A percentile compares a stretch with the other conserved stretches of the same genome.
phyloP scores from a whole-genome alignment of 2,888 invertebrate genomes.

The Pegoplata infirma region DNA sequence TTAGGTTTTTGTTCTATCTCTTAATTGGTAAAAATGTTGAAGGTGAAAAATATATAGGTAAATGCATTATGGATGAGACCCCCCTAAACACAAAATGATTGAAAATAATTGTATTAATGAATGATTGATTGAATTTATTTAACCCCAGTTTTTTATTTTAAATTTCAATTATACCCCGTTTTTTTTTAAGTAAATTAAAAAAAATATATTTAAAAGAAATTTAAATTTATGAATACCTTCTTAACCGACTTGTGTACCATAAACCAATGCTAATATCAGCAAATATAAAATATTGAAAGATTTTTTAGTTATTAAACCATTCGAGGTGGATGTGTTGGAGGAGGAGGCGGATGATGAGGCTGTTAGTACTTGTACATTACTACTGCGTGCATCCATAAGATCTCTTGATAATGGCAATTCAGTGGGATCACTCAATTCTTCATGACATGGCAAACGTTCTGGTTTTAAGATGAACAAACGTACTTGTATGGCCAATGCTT shows the following conservation, averaged over 20 bases:
- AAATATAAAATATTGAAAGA: conserved; percentile 34
- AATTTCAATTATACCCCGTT: not conserved
- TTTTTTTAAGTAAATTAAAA: conserved; percentile 9
- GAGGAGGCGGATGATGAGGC: conserved; percentile 37
- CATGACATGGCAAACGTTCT: conserved; percentile 81
- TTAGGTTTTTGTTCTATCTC: conserved; percentile 18
- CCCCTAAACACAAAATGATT: conserved; percentile 17
- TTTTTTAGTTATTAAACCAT: conserved; percentile 26
- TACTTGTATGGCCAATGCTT: conserved; percentile 66
- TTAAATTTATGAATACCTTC: conserved; percentile 4
- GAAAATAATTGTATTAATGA: too few relatives aligned
- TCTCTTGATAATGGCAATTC: conserved; percentile 82
- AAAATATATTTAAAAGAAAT: not conserved
- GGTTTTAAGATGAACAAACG: conserved; percentile 81
- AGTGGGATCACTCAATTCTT: conserved; percentile 82
- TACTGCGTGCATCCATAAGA: conserved; percentile 76
- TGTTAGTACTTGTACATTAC: conserved; percentile 68
- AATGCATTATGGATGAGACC: conserved; percentile 19
- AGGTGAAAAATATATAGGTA: conserved; percentile 24
- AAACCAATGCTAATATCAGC: conserved; percentile 55
- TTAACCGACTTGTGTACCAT: conserved; percentile 60
- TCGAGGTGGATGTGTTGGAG: too few relatives aligned
- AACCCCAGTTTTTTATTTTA: conserved; percentile 22
- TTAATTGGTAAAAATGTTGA: not conserved
- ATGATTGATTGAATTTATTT: not conserved